Evolutionary conservation across 2,888 invertebrate genomes (phyloP), one percentile per base, ranked within the genome.

Genomic region (Amiota minor): DNA sequence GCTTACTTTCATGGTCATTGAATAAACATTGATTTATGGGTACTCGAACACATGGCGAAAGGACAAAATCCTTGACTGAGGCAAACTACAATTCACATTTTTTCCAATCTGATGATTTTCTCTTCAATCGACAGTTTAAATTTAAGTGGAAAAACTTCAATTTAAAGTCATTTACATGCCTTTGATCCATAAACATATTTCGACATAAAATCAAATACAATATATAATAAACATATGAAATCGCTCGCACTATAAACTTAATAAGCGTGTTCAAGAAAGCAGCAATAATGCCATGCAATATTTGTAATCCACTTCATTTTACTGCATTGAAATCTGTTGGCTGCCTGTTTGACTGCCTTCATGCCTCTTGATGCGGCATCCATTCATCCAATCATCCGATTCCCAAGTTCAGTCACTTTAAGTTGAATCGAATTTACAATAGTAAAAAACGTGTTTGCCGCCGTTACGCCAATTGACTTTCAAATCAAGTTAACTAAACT

Each of bases 111-210:
- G 3, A 23, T 2, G 1, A 23, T 23, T 23, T 23, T 23, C 23
- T 35, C 35, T 35, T 35, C 6, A 35, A 6, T 6, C 35, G 23
- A 59, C 11, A 18, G 12, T 59, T 18, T 18, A 59, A 59, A 59
- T 56, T 56, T 6, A 56, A 56, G 16, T 23, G 23, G 23, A 56
- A 56, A 16, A 16, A 8, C 56, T 20, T 20, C 10, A 56, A 56
- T 56, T 3, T 56, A 20, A 70, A 71, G 59, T 75, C 68, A 23
- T 64, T 59, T 74, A 59, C 72, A 69, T 59, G 64, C 20, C 49
- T 71, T 67, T 65, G n/a, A 23, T 18, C 70, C 70, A 70, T 72
- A 70, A 70, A 77, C 81, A 79, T 78, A 80, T 82, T 80, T 84
- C 76, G 81, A 77, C 72, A 75, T 74, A 50, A 64, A 35, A 14